Evolutionary conservation across 2,888 invertebrate species (phyloP), one percentile per base, ranked within the genome.

Genomic region (Halictus quadricinctus): DNA sequence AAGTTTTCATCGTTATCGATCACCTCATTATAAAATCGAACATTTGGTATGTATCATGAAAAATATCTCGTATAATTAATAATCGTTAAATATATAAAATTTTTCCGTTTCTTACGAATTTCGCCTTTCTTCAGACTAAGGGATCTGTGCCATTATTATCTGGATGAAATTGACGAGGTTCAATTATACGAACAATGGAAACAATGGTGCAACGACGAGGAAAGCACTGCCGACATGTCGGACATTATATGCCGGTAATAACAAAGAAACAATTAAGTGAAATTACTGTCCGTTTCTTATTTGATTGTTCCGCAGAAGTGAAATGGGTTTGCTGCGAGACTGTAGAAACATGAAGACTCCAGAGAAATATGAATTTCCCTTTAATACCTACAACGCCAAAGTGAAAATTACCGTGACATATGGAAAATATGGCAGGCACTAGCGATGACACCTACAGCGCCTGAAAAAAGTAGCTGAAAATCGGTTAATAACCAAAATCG

Each of bases 181-280:
- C 81, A 88, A 50, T 82, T 94, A 15, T 94, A 93, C 83, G 89
- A 90, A 75, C 81, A 90, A 72, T 94, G 94, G 94, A 88, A 86
- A 74, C 72, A 82, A 29, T 90, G 90, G 91, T 89, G 86, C 46
- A 78, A 83, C 12, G 79, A 83, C 58, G 88, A 90, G 5, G 82
- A 79, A 29, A 83, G 29, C 36, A 72, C 25, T 41, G 54, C 66
- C 0, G 81, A 90, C 69, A 84, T 94, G 1, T 72, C 80, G 25
- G 87, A 88, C 41, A 81, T 92, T 78, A 86, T 94, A n/a, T 94
- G 94, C 84, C 90, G 91, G 88, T 90, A 85, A 74, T 50, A 15
- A 41, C 18, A 48, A 2, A n/a, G 50, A 7, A 21, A 43, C 21
- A 5, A 69, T 41, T 12, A 21, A 3, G 3, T 36, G 18, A 36